These are phyloP conservation scores for Lophotriccus pileatus DNA, from an alignment of 2,797 vertebrate genomes.

Conservation along the genomic window DNA sequence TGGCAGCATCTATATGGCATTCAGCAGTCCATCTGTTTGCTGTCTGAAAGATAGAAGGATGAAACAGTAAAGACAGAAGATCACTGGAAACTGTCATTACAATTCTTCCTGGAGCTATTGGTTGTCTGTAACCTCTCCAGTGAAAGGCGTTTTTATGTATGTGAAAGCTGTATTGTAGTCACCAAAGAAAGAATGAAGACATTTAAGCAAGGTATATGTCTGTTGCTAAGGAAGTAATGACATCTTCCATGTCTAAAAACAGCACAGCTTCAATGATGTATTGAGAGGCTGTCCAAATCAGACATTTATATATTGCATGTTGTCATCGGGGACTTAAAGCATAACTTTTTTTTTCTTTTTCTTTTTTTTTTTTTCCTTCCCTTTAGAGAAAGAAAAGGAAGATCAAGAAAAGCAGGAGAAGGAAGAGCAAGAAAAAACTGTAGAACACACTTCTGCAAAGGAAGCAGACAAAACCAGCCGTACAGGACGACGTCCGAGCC, in stretches of 20 bases:
- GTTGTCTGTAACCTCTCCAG: neutral
- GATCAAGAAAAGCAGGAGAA: conserved; percentile 41
- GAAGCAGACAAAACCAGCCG: conserved; percentile 18
- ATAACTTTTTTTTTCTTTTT: neutral
- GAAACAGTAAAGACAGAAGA: neutral
- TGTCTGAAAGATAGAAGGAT: neutral
- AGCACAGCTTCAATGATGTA: neutral
- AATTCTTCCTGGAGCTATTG: neutral
- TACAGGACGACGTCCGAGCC: conserved; percentile 37
- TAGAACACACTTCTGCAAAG: neutral
- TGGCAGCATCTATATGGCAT: neutral
- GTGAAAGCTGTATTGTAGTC: neutral
- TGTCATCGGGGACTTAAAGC: neutral
- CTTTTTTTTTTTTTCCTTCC: neutral
- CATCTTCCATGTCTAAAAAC: neutral
- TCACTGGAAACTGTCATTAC: neutral
- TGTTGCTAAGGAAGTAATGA: neutral
- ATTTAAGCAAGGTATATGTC: neutral
- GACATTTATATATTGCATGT: neutral
- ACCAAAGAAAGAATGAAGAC: neutral
- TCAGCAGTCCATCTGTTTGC: neutral
- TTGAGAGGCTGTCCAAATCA: neutral
- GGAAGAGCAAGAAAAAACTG: conserved; percentile 45
- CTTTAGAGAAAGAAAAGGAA: conserved; percentile 41
- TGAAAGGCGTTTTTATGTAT: neutral